These are phyloP conservation scores for Taphrorychus bicolor DNA, from an alignment of 2,888 invertebrate genomes.

Conservation along the genomic window DNA sequence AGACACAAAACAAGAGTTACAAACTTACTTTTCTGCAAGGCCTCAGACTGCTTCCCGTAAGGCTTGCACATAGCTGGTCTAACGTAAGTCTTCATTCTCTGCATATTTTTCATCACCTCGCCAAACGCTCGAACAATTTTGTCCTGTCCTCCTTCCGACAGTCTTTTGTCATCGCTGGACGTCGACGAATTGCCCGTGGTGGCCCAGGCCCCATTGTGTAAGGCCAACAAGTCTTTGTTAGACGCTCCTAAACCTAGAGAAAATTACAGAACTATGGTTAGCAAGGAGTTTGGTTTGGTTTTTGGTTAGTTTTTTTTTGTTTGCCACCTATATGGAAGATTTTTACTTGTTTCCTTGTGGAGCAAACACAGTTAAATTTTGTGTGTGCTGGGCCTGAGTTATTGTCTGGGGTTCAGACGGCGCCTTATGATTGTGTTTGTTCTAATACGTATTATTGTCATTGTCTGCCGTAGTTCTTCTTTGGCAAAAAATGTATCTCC, in stretches of 20 bases:
- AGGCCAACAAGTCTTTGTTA: slow-evolving; percentile 71
- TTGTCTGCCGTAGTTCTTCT: too few species aligned
- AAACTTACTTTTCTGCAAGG: slow-evolving; percentile 83
- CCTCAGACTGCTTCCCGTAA: slow-evolving; percentile 88
- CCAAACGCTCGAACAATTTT: slow-evolving; percentile 86
- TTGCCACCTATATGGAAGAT: too few species aligned
- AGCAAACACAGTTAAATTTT: too few species aligned
- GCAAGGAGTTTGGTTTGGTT: too few species aligned
- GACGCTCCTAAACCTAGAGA: slow-evolving; percentile 55
- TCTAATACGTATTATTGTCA: too few species aligned
- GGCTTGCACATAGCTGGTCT: slow-evolving; percentile 91
- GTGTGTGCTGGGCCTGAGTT: too few species aligned
- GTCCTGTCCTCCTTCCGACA: slow-evolving; percentile 73
- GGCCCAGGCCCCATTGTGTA: slow-evolving; percentile 74
- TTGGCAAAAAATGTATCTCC: too few species aligned
- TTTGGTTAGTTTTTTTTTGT: too few species aligned
- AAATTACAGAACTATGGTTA: not conserved
- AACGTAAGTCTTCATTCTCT: slow-evolving; percentile 87
- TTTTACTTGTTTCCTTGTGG: too few species aligned
- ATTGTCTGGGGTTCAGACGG: too few species aligned
- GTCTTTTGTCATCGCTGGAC: slow-evolving; percentile 54
- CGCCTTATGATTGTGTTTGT: too few species aligned
- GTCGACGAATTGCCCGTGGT: slow-evolving; percentile 46
- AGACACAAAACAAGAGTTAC: too few species aligned
- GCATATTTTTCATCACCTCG: slow-evolving; percentile 87